phyloP scores from a whole-genome alignment of 2,888 invertebrate genomes.

The Phengaris alcon region DNA sequence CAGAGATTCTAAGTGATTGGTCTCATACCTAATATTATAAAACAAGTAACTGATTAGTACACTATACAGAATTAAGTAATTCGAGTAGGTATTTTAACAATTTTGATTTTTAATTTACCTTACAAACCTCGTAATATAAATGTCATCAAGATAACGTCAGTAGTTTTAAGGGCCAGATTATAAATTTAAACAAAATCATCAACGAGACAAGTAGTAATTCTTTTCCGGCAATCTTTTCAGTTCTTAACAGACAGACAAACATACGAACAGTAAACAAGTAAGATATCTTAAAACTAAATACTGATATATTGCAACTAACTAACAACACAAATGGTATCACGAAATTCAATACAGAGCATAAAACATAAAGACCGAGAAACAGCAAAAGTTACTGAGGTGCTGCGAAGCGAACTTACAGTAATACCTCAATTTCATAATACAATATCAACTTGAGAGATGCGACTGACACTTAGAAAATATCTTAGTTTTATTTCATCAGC shows the following conservation, averaged over 20 bases:
- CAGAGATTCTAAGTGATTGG: constrained; percentile 2
- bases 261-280: neutral
- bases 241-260: neutral
- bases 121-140: neutral
- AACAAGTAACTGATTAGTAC: too few relatives aligned
- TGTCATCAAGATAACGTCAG: neutral
- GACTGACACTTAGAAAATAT: constrained; percentile 8
- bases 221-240: neutral
- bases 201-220: neutral
- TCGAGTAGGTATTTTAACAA: neutral
- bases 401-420: neutral
- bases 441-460: constrained; percentile 13
- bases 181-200: neutral
- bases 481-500: neutral
- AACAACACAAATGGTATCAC: constrained; percentile 21
- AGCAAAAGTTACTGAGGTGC: neutral
- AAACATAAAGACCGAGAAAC: neutral
- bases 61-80: neutral
- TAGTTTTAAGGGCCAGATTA: neutral
- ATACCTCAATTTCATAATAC: neutral
- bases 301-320: constrained; percentile 14
- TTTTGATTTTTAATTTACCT: neutral
- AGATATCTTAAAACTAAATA: constrained; percentile 9
- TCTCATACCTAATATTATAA: neutral
- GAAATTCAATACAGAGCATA: neutral